Conservation (phyloP, 2,113 vertebrate genomes). For the Notechis scutatus region DNA sequence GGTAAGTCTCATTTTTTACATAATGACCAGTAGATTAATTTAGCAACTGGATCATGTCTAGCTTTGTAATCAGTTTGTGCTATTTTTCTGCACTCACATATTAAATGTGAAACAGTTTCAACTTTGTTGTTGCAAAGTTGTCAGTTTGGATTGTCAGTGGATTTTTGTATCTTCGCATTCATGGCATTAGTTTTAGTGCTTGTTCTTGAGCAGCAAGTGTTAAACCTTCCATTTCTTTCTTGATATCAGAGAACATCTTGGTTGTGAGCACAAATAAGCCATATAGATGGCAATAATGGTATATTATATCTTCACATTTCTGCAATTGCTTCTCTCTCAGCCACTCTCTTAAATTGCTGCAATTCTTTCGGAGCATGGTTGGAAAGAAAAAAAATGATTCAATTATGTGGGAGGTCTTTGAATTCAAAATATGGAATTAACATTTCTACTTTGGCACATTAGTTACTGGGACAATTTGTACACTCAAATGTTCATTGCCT, state of each 20-base stretch:
- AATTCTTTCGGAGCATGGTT: conserved; percentile 33
- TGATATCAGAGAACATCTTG: neutral
- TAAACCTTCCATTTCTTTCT: too few relatives aligned
- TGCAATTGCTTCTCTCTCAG: neutral
- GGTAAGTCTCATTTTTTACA: too few relatives aligned
- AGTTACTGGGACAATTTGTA: conserved; percentile 3
- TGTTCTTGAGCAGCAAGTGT: too few relatives aligned
- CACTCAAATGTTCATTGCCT: conserved; percentile 8
- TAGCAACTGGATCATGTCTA: too few relatives aligned
- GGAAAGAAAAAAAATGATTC: conserved; percentile 43
- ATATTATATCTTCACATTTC: conserved; percentile 11
- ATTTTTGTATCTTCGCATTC: too few relatives aligned
- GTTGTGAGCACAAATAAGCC: conserved; percentile 10
- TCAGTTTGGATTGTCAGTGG: too few relatives aligned
- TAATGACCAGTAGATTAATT: too few relatives aligned
- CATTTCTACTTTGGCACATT: conserved; percentile 36
- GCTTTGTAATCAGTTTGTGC: too few relatives aligned
- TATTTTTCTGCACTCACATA: too few relatives aligned
- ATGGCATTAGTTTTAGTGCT: too few relatives aligned
- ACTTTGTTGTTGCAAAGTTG: too few relatives aligned
- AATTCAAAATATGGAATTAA: conserved; percentile 30
- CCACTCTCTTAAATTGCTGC: conserved; percentile 21
- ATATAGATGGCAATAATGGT: conserved; percentile 1
- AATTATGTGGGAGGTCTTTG: conserved; percentile 21
- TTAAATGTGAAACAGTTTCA: too few relatives aligned